These are phyloP conservation scores for Pheucticus melanocephalus DNA, from an alignment of 2,113 vertebrate genomes.

Conservation along the genomic window DNA sequence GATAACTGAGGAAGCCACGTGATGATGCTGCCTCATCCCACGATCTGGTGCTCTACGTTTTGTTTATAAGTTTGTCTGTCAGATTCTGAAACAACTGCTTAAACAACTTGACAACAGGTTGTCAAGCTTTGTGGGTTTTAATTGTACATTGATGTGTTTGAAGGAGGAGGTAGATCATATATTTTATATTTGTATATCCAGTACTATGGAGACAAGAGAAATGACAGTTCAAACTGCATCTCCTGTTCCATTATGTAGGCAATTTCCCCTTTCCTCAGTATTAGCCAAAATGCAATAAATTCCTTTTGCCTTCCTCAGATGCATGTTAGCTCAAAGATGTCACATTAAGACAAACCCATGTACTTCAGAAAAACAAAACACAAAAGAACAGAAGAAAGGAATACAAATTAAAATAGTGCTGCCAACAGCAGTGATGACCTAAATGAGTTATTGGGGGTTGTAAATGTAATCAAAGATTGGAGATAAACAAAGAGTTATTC, in stretches of 20 bases:
- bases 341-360: not conserved
- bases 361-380: not conserved
- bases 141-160: slow-evolving; percentile 49
- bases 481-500: not conserved
- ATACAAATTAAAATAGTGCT: not conserved
- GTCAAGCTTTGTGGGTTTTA: slow-evolving; percentile 43
- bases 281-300: slow-evolving; percentile 51
- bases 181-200: slow-evolving; percentile 24
- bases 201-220: slow-evolving; percentile 8
- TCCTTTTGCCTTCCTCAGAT: slow-evolving; percentile 44
- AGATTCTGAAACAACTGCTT: slow-evolving; percentile 49
- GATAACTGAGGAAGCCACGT: slow-evolving; percentile 46
- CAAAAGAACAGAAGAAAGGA: not conserved
- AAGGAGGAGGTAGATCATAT: slow-evolving; percentile 31
- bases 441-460: not conserved
- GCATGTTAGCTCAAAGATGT: slow-evolving; percentile 12
- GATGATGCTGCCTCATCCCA: slow-evolving; percentile 55
- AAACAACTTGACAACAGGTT: slow-evolving; percentile 59
- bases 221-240: slow-evolving; percentile 34
- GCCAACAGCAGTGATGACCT: not conserved
- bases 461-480: not conserved
- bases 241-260: slow-evolving; percentile 38
- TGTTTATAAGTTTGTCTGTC: slow-evolving; percentile 45
- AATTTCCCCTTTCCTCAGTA: slow-evolving; percentile 50
- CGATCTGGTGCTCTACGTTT: slow-evolving; percentile 46